phyloP scores from a whole-genome alignment of 2,113 vertebrate genomes.

The Chloropsis hardwickii region DNA sequence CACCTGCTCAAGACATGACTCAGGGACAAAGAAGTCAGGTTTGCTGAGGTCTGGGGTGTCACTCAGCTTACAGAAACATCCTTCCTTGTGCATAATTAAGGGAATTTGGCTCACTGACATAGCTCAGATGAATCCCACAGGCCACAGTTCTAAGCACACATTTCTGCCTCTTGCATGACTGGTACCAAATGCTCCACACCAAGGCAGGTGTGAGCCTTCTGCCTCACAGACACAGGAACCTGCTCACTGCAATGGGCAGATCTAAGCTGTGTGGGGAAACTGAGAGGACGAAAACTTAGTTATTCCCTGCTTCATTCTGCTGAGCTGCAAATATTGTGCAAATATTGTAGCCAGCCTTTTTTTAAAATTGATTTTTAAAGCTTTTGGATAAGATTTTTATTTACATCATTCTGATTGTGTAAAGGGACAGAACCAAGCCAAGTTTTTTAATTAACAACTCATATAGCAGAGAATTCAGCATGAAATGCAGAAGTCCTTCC shows the following conservation, averaged over 20 bases:
- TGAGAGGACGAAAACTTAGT: background rate
- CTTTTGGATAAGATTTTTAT: constrained; percentile 31
- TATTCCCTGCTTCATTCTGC: background rate
- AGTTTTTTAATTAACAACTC: constrained; percentile 17
- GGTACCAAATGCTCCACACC: background rate
- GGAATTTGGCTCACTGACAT: background rate
- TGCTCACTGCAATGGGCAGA: background rate
- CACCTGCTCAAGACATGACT: fast-evolving
- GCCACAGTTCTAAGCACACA: fast-evolving
- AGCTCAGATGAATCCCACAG: background rate
- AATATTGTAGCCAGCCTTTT: constrained; percentile 26
- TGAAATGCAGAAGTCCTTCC: background rate
- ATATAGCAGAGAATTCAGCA: background rate
- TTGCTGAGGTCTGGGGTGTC: background rate
- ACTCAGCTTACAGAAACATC: background rate
- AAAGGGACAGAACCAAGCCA: background rate
- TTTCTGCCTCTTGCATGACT: background rate
- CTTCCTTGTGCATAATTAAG: background rate
- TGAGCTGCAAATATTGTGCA: constrained; percentile 27
- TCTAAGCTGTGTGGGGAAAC: background rate
- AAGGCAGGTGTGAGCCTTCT: background rate
- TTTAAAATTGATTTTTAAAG: constrained; percentile 22
- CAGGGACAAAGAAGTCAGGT: background rate
- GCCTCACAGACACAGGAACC: background rate
- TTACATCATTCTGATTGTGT: background rate